Base-by-base conservation (phyloP, 2,888 invertebrate species). In the Coronaproctus castanopsis region DNA sequence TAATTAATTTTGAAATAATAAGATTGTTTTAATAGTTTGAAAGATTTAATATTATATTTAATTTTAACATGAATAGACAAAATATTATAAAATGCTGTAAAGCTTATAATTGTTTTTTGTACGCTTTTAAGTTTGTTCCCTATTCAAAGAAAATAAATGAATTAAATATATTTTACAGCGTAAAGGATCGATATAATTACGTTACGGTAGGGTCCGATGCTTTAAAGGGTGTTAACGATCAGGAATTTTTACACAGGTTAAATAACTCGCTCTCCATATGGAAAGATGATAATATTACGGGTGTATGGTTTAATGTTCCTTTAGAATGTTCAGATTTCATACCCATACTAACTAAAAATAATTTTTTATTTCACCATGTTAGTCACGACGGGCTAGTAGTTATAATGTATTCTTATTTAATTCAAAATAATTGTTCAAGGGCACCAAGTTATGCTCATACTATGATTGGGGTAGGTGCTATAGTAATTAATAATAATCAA, bases 351-450 rank as follows among this genome's bases (percentile, higher is more conserved):
- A 52, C 51, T 3, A 48, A 86, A 79, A 78, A 80, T 69, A 87
- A 86, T 20, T 92, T 93, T 70, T 82, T 82, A 65, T 92, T 85
- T 69, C 92, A 93, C 71, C 89, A 92, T 74, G 86, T 91, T 0
- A 59, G 57, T n/a, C 59, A 58, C 21, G 80, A 82, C 67, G 78
- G 81, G 58, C 80, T 82, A 36, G 83, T 80, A 71, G 85, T 89
- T 1, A 83, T 82, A 76, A 78, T 93, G 77, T 83, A 80, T 66
- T 80, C 80, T 69, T 92, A 91, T 90, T 72, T 93, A 61, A 82
- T 84, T 1, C 73, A 72, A 8, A 70, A 78, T 61, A 75, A 77
- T 68, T 70, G 74, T 21, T 74, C 73, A 59, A 85, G 85, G 67
- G 74, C 88, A 63, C 88, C 89, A 23, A 77, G 77, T n/a, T 84